Conservation (phyloP, 23 tunicate species). For the Diplosoma virens region DNA sequence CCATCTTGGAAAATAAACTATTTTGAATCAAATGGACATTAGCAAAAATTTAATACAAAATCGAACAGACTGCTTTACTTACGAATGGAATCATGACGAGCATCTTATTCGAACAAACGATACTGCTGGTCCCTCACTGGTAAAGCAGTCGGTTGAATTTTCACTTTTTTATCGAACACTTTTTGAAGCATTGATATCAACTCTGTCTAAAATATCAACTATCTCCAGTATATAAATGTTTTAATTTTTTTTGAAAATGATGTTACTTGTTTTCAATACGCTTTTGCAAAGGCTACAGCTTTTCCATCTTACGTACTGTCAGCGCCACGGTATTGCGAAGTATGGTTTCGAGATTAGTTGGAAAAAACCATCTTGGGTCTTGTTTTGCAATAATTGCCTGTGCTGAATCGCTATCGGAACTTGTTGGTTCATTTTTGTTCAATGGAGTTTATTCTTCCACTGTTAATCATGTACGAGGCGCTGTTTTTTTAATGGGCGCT, state of each 20-base stretch:
- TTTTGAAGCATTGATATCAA: too few species aligned
- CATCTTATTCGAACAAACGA: too few species aligned
- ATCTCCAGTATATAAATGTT: too few species aligned
- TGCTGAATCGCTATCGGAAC: background rate
- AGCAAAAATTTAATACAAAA: too few species aligned
- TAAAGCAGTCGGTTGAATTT: too few species aligned
- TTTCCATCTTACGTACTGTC: slow-evolving; percentile 20
- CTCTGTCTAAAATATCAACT: too few species aligned
- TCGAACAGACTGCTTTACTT: too few species aligned
- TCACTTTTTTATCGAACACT: background rate
- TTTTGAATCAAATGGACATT: too few species aligned
- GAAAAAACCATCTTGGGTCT: slow-evolving; percentile 34
- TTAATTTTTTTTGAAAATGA: too few species aligned
- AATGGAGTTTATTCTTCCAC: slow-evolving; percentile 60
- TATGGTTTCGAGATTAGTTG: slow-evolving; percentile 48
- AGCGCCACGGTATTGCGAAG: slow-evolving; percentile 61
- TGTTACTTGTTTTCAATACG: background rate
- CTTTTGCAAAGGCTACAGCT: slow-evolving; percentile 15
- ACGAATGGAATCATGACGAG: too few species aligned
- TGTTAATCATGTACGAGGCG: slow-evolving; percentile 43
- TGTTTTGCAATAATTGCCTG: slow-evolving; percentile 57
- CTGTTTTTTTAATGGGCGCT: slow-evolving; percentile 42
- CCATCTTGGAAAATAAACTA: too few species aligned
- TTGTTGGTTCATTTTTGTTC: slow-evolving; percentile 49
- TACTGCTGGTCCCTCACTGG: too few species aligned